Percentiles rank a stretch among this genome's conserved stretches.
These are phyloP conservation scores for Glaucomys volans DNA, from an alignment of 2,113 vertebrate species.

Conservation along the genomic window DNA sequence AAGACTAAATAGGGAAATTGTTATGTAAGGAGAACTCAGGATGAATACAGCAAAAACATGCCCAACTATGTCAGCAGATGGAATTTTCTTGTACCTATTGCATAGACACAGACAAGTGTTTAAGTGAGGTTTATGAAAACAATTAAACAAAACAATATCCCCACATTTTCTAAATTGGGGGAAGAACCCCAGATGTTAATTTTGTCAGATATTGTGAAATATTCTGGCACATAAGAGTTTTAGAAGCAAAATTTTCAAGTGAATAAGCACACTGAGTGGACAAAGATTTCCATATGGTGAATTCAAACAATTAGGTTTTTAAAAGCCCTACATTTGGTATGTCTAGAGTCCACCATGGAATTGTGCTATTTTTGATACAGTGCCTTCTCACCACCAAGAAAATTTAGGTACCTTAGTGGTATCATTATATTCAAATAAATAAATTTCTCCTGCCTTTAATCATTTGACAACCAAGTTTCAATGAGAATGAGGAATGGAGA, in stretches of 20 bases:
- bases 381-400: neutral
- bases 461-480: neutral
- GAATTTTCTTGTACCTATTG: conserved; percentile 38
- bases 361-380: neutral
- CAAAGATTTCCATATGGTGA: neutral
- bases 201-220: conserved; percentile 23
- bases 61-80: neutral
- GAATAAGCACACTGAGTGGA: neutral
- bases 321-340: neutral
- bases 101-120: neutral
- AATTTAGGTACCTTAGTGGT: neutral
- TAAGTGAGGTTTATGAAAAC: conserved; percentile 39
- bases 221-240: neutral
- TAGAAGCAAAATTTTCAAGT: neutral
- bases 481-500: neutral
- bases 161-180: neutral
- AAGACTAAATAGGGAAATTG: neutral
- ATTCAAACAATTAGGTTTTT: neutral
- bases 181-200: neutral
- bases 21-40: neutral
- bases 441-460: neutral
- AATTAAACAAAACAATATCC: conserved; percentile 52
- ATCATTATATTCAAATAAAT: neutral
- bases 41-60: neutral
- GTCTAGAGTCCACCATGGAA: conserved; percentile 3